Evolutionary conservation across 2,113 vertebrate genomes (phyloP).

Genomic region (Kryptolebias marmoratus): DNA sequence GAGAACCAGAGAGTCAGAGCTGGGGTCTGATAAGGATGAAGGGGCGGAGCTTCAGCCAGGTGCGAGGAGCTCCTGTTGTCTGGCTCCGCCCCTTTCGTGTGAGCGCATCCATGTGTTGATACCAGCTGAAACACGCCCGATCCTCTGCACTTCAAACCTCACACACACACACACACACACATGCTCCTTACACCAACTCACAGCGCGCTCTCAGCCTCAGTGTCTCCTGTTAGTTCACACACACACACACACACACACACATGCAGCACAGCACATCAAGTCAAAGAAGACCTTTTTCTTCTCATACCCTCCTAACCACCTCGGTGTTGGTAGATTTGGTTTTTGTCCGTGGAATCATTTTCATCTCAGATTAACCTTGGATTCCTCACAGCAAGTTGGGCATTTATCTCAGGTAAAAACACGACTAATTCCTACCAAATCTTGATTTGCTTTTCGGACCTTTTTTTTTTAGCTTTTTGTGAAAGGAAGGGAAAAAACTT

Average conservation of each 20-base stretch:
- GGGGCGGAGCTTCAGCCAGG: constrained; percentile 66
- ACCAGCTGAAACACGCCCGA: constrained; percentile 67
- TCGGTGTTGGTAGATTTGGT: constrained; percentile 16
- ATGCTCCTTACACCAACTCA: constrained; percentile 21
- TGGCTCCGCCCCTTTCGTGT: constrained; percentile 59
- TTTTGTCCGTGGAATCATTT: constrained; percentile 56
- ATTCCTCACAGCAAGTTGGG: constrained; percentile 78
- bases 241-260: constrained; percentile 30
- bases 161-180: constrained; percentile 20
- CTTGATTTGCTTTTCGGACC: not conserved
- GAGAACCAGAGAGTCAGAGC: constrained; percentile 4
- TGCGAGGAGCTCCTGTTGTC: constrained; percentile 57
- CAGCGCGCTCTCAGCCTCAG: constrained; percentile 36
- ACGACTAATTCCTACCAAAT: not conserved
- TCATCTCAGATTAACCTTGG: constrained; percentile 76
- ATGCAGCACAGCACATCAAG: constrained; percentile 40
- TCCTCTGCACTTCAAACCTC: constrained; percentile 36
- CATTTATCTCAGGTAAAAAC: constrained; percentile 80
- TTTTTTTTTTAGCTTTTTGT: not conserved
- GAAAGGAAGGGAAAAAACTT: constrained; percentile 5
- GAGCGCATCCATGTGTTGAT: constrained; percentile 24
- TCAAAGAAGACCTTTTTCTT: constrained; percentile 56
- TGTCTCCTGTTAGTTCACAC: constrained; percentile 42
- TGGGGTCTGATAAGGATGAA: constrained; percentile 18
- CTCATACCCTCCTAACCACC: constrained; percentile 47